phyloP scores from a whole-genome alignment of 2,888 invertebrate species.

The Folsomia candida region DNA sequence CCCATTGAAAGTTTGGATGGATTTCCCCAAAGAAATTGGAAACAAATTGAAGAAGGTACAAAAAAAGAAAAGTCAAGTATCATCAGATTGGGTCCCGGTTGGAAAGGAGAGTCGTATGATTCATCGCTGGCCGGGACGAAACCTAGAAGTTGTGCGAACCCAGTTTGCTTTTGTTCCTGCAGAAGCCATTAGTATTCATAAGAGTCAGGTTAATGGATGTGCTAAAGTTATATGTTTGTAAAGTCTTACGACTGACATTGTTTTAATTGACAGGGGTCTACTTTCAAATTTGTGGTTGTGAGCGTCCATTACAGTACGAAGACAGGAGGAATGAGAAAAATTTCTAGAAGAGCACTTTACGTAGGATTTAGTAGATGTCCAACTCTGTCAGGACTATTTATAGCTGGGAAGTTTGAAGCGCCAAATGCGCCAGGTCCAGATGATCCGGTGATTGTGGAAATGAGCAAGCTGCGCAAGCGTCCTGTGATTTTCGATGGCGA shows the following conservation, averaged over 20 bases:
- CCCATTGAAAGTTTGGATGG: neutral
- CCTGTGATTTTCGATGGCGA: neutral
- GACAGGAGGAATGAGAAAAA: neutral
- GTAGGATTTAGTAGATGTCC: conserved; percentile 35
- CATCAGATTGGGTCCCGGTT: conserved; percentile 11
- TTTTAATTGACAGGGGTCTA: conserved; percentile 45
- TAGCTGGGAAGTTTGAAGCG: conserved; percentile 22
- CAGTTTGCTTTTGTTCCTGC: conserved; percentile 45
- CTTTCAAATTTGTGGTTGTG: conserved; percentile 24
- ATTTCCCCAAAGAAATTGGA: neutral
- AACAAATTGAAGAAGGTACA: neutral
- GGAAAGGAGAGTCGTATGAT: neutral
- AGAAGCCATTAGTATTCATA: conserved; percentile 44
- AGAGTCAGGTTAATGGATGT: conserved; percentile 37
- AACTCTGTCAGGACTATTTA: conserved; percentile 19
- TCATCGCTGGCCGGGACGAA: neutral
- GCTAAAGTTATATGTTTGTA: too few species aligned
- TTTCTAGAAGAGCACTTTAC: conserved; percentile 25
- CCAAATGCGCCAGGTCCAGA: neutral
- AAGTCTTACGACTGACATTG: too few species aligned
- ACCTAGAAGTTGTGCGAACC: conserved; percentile 7
- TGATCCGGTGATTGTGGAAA: conserved; percentile 19
- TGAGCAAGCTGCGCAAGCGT: neutral
- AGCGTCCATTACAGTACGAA: conserved; percentile 17
- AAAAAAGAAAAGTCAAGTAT: neutral